Conservation (phyloP, 2,888 invertebrate species). For the Leucozona laternaria region DNA sequence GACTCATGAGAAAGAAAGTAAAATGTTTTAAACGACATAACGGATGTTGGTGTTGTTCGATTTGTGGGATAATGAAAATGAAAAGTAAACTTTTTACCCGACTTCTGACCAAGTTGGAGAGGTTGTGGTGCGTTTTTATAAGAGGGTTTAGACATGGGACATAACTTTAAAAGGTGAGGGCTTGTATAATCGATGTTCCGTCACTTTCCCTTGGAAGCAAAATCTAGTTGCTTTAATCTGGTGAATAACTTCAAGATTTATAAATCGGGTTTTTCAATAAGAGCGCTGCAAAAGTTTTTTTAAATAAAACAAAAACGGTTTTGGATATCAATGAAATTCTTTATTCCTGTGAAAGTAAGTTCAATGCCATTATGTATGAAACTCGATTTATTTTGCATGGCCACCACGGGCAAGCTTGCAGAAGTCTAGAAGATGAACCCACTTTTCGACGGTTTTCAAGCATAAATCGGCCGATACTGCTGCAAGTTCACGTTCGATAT, state of each 20-base stretch:
- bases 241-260: neutral
- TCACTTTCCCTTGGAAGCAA: constrained; percentile 54
- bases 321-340: no score
- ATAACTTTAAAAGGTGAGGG: constrained; percentile 38
- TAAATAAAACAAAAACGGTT: no score
- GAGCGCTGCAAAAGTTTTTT: no score
- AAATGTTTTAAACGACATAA: constrained; percentile 23
- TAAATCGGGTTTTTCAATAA: no score
- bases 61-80: constrained; percentile 33
- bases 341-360: no score
- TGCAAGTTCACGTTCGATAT: no score
- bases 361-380: no score
- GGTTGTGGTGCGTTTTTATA: constrained; percentile 25
- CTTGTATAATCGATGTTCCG: constrained; percentile 39
- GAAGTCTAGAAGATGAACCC: no score
- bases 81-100: constrained; percentile 61
- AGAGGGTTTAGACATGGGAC: constrained; percentile 38
- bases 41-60: neutral
- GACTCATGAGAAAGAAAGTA: constrained; percentile 65
- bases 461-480: no score
- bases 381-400: no score
- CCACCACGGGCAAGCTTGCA: no score
- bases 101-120: neutral
- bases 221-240: neutral
- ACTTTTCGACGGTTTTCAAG: no score